Base-by-base conservation (phyloP, 2,888 invertebrate genomes). In the Carterocephalus palaemon region DNA sequence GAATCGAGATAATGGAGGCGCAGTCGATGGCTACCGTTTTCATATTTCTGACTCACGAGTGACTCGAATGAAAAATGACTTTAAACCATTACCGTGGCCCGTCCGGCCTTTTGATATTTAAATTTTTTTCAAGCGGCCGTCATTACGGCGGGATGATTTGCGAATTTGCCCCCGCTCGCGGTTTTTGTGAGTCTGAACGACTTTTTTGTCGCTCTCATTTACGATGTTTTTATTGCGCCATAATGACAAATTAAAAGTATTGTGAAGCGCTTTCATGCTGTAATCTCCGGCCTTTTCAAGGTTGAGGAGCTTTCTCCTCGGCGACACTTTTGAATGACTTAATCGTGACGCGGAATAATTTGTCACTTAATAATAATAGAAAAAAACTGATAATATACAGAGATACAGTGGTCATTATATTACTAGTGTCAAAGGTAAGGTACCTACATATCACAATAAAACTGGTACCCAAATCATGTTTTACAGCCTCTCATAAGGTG, bases 51-150 rank as follows among this genome's bases (percentile, higher is more conserved):
- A 79, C 77, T 83, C 82, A 72, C 75, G 72, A 80, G 75, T 79
- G 84, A 79, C 76, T 81, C 75, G 78, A 77, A 85, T 85, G 86
- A 86, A 85, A 85, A 86, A 86, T 86, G 86, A 80, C 80, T 86
- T 86, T 84, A 86, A 86, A 86, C 85, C 86, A 86, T 86, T 86
- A 86, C 73, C 75, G 77, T 67, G 81, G 75, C 80, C 78, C 83
- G 86, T 82, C 85, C 85, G 78, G 79, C 77, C 85, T 85, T 85
- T 85, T 86, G 84, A 86, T 86, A 86, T 86, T 85, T 86, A 85
- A 86, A 81, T 85, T 86, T 84, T 84, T 86, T 86, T 84, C 78
- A 84, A 85, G 85, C 84, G 83, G 74, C 75, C 79, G 64, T 85
- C 84, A 86, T 86, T 86, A 86, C 67, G 75, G 22, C 67, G 68